Base-by-base conservation (phyloP, 2,113 vertebrate genomes). In the Percopsis transmontana region DNA sequence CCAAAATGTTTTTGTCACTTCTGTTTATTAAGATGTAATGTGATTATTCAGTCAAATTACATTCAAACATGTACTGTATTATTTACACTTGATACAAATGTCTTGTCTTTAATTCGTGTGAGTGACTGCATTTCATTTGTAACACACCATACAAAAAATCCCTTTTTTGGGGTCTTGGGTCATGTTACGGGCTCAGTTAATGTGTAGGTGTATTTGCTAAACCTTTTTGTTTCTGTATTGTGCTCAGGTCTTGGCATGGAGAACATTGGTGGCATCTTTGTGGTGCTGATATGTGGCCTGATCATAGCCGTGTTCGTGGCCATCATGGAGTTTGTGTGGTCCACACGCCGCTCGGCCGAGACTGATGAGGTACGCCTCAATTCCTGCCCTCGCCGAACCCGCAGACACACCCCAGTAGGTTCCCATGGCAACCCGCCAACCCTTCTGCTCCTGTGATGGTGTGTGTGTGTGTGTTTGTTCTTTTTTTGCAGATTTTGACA, bases 311-410 rank as follows among this genome's bases (percentile, higher is more conserved):
- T 97, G 79, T 95, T 97, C 19, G 95, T 97, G 82, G 95, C 95
- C 2, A 93, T 97, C 80, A 95, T 96, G 94, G 95, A 96, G 72
- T 95, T 97, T 62, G 92, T 96, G 48, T 97, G 95, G 95, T 95
- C 95, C 50, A 96, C 95, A 0, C 91, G 95, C 48, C 93, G 94
- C 86, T 94, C 95, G 0, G 93, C 94, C 15, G 95, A 96, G 86
- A 94, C 94, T 0, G 95, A 97, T 81, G 95, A 97, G 95, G 95
- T 96, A 91, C 93, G 94, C 89, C 90, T 88, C 68, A 88, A 88
- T 81, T 83, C 91, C 89, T 90, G 89, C 83, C 86, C 87, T 82
- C 86, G 87, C 86, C 88, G 86, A 87, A 85, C 85, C 82, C 89
- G 86, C 91, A 90, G 90, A 91, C 89, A 89, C 80, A 84, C 89